Base-by-base conservation (phyloP, 1,140 invertebrate species). In the Watersipora subatra region DNA sequence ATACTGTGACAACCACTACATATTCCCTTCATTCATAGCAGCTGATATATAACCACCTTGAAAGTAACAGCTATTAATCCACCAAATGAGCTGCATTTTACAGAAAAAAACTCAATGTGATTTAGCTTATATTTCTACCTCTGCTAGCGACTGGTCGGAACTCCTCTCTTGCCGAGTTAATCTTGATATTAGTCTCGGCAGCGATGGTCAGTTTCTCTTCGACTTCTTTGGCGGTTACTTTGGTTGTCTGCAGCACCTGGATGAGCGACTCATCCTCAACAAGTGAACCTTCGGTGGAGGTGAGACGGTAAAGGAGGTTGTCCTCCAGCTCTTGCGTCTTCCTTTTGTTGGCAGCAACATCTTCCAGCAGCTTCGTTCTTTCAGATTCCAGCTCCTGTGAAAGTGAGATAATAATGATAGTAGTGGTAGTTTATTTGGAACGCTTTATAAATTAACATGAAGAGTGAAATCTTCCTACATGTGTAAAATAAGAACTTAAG, bases 181-280 rank as follows among this genome's bases (percentile, higher is more conserved):
- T 97, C 80, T 97, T 96, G 62, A 88, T 88, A 76, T 97, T 92
- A 0, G 93, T 97, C 19, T 93, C 86, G 68, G 89, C 92, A 0
- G 93, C 89, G 59, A 94, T 88, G 75, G 87, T 86, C 0, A 97
- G 82, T 80, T 97, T 97, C 73, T 93, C 89, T 73, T 90, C 93
- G 0, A 97, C 93, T 75, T 96, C 93, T 79, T 94, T 90, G 0
- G 93, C 89, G 0, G 93, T 97, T 2, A 86, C 85, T 83, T 97
- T 97, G 0, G 93, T 97, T 70, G 90, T 87, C 72, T 90, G 87
- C 19, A 97, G 82, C 2, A 97, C 93, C 73, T 89, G 85, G 73
- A 97, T 96, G 0, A 97, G 81, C 24, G 91, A 91, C 81, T 97
- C 93, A 73, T 97, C 93, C 72, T 97, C 94, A 0, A 97, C 93